Base-by-base conservation (phyloP, 1,140 invertebrate genomes). In the Sycobia sp. region DNA sequence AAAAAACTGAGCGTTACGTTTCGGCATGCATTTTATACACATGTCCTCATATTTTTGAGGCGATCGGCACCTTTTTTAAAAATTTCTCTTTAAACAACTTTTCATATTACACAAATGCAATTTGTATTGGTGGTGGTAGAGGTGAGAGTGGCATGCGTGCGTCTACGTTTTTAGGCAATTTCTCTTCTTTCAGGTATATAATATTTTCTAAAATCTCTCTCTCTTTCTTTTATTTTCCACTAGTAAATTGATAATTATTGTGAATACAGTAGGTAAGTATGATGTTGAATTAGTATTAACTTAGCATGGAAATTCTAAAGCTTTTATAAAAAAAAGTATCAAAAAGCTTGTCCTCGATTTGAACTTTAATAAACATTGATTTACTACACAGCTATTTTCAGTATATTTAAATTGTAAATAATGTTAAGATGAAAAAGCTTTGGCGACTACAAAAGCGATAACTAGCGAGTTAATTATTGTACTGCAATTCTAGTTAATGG, bases 141-240 rank as follows among this genome's bases (percentile, higher is more conserved):
- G 71, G 69, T 74, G 71, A 75, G 67, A 73, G 67, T 75, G 74
- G 74, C 75, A 78, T 78, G 76, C 70, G 54, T 41, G 43, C 61
- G 61, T 51, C 32, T 34, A 50, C 36, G 67, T 66, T 66, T 65
- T 66, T 62, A 70, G 66, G 47, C 65, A 65, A 43, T 51, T 56
- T 63, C 27, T 56, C 13, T 49, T 16, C 32, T 54, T 58, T 47
- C 29, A 58, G 55, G 20, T 57, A 56, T n/a, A 62, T 20, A 55
- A 44, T 46, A 32, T 38, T 38, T 58, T 22, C 22, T 39, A 46
- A 36, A n/a, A n/a, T n/a, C n/a, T n/a, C n/a, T 9, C 49, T 53
- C 16, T 38, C 46, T 50, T 32, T 56, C 38, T 63, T n/a, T 41
- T 39, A 55, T 67, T 65, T 65, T 57, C 32, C 57, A 50, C 60